These are phyloP conservation scores for Acleris emargana DNA, from an alignment of 2,888 invertebrate genomes.

Conservation along the genomic window DNA sequence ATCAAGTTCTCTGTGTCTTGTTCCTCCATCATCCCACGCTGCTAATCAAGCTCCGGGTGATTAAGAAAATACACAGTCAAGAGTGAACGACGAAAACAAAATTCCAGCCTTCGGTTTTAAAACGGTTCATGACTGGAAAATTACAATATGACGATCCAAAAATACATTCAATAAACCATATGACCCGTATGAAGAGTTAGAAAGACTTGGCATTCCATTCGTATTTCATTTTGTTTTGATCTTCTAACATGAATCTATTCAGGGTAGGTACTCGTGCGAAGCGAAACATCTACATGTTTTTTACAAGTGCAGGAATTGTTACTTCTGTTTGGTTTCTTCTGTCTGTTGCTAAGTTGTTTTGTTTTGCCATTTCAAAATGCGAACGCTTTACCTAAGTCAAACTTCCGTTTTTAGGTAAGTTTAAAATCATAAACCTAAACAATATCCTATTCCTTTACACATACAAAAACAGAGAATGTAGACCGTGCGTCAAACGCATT, in stretches of 20 bases:
- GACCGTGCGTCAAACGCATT: conserved; percentile 43
- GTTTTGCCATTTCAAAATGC: no score
- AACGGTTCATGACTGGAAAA: conserved; percentile 30
- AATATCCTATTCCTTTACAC: no score
- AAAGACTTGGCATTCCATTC: conserved; percentile 36
- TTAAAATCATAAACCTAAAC: no score
- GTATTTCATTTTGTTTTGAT: conserved; percentile 33
- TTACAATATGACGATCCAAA: conserved; percentile 23
- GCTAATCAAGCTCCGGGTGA: neutral
- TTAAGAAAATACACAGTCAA: conserved; percentile 16
- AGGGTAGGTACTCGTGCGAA: conserved; percentile 13
- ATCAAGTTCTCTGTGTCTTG: neutral
- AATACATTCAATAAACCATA: conserved; percentile 32
- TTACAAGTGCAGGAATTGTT: no score
- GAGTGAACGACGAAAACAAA: conserved; percentile 22
- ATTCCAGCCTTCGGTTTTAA: conserved; percentile 26
- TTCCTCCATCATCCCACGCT: neutral
- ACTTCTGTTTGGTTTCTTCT: no score
- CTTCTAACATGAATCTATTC: conserved; percentile 33
- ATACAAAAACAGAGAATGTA: neutral
- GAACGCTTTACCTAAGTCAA: no score
- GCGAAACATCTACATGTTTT: neutral
- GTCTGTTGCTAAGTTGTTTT: no score
- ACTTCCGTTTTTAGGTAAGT: no score
- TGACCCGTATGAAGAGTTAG: conserved; percentile 29